phyloP scores from a whole-genome alignment of 1,140 invertebrate species.

The Pseudomyrmex cubaensis region DNA sequence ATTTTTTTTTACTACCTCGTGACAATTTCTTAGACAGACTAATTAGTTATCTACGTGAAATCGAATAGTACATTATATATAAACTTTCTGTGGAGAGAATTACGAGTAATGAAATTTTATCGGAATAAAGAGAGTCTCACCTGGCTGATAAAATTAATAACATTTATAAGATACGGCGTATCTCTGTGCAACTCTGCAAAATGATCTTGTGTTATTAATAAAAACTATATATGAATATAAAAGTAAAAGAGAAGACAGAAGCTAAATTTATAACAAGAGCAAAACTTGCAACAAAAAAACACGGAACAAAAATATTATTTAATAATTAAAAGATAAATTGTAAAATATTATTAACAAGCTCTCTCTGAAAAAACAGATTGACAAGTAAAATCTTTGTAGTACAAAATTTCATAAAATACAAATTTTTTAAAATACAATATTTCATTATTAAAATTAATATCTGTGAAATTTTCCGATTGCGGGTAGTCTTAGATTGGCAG shows the following conservation, averaged over 20 bases:
- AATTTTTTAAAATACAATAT: too few relatives aligned
- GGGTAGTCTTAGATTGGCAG: too few relatives aligned
- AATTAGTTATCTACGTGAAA: constrained; percentile 27
- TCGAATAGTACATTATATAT: constrained; percentile 13
- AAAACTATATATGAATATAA: too few relatives aligned
- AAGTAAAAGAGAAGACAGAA: too few relatives aligned
- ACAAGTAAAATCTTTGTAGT: background rate
- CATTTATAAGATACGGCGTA: background rate
- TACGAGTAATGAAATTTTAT: background rate
- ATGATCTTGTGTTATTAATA: too few relatives aligned
- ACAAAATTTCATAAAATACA: background rate
- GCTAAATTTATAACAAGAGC: too few relatives aligned
- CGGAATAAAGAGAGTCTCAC: background rate
- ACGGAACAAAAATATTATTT: too few relatives aligned
- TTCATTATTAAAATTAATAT: background rate
- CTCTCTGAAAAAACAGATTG: background rate
- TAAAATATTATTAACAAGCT: too few relatives aligned
- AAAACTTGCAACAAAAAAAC: too few relatives aligned
- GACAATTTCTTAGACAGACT: constrained; percentile 18
- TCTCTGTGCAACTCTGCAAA: too few relatives aligned
- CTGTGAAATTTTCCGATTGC: background rate
- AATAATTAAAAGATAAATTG: too few relatives aligned
- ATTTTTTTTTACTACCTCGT: constrained; percentile 1
- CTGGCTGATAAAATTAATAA: constrained; percentile 4
- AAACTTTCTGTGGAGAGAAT: constrained; percentile 10